Evolutionary conservation across 1,140 invertebrate genomes (phyloP), one percentile per base, ranked within the genome.

Genomic region (Eumeta japonica): DNA sequence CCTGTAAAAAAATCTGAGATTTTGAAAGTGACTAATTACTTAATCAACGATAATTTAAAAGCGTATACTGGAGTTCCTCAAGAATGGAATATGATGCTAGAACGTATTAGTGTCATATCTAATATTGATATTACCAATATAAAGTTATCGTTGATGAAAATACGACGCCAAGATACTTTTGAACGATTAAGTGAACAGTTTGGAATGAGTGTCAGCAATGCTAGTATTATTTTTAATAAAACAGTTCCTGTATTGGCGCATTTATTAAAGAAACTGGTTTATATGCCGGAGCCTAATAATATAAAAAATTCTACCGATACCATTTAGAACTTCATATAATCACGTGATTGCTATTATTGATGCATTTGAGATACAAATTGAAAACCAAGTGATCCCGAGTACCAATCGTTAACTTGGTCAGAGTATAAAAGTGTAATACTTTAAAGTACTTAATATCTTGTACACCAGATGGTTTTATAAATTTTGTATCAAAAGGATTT

Each of bases 21-120:
- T 24, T 24, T 24, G 20, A 24, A 24, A 24, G 20, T 24, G 5
- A 24, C 20, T 7, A 24, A 24, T 24, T 24, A 24, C n/a, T 24
- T 24, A 24, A 24, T 24, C n/a, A 24, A 24, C 20, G n/a, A 24
- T 24, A 24, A 24, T 24, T 24, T 24, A 24, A 24, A 24, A 24
- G 20, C 20, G 20, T 24, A 24, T 24, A 24, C 20, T 24, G 20
- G 20, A 24, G 20, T 24, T 24, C 20, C 20, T 24, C 20, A 24
- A 24, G 20, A 24, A 24, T 24, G 20, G 20, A 24, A 24, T 24
- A 24, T 24, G 20, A 24, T 24, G 20, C 20, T 24, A 24, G 20
- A 24, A 24, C 20, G 20, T 24, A 24, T 24, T 24, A 24, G 20
- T 24, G 20, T 24, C n/a, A 24, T 24, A 24, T 24, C 20, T 24